Evolutionary conservation across 2,797 vertebrate species (phyloP), one percentile per base, ranked within the genome.

Genomic region (Linurgus olivaceus): DNA sequence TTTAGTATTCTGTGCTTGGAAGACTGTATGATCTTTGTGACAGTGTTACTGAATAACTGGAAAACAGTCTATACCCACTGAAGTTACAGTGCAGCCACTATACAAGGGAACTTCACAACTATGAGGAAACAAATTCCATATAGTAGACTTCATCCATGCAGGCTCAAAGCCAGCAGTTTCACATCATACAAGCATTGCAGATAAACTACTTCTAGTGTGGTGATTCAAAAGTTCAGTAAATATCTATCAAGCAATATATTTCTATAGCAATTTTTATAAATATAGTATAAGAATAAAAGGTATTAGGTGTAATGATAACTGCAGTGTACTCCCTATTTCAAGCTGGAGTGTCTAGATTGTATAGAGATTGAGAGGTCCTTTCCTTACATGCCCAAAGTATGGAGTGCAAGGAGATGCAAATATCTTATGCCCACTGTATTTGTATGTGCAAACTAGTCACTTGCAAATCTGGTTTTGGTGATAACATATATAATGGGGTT

Each of bases 401-500:
- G 28, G 18, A 58, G 26, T 50, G 18, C 3, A 1, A 31, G 20
- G 20, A 18, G 20, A 38, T 35, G 7, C 52, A 71, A 44, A 7
- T 81, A 15, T 4, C 3, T 0, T 57, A 26, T 3, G 11, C 31
- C 54, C 68, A 25, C 58, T 88, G 58, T 85, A 63, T 63, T 52
- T 63, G 2, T 26, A 31, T 15, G 4, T 75, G 37, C 58, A 93
- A 25, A 48, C 18, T n/a, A 35, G 19, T 45, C 1, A 1, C 28
- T 87, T 85, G 24, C 13, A 38, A 61, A n/a, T 65, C 51, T 73
- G 13, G 6, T 38, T 72, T 18, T 55, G 31, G 7, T 67, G 17
- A 23, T 78, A 54, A 37, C 15, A 26, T 29, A 24, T 23, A 28
- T 63, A 1, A 2, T 29, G 11, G 0, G 11, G 0, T 0, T 6